A percentile compares a stretch with the other conserved stretches of the same genome.
These are phyloP conservation scores for Lasioglossum leucozonium DNA, from an alignment of 2,888 invertebrate species.

Conservation along the genomic window DNA sequence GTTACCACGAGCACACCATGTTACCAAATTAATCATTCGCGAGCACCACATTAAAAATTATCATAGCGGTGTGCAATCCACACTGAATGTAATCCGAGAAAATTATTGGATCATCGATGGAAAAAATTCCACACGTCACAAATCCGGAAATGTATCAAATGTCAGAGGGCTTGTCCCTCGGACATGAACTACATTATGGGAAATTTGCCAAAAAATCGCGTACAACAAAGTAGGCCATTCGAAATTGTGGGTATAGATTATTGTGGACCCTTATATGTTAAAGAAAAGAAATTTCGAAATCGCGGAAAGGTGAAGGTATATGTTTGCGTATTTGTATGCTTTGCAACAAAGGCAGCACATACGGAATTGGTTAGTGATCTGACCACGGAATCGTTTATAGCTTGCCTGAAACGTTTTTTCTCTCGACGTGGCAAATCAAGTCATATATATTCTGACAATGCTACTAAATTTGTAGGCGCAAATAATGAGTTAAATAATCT, in stretches of 20 bases:
- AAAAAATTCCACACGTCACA: background rate
- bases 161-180: background rate
- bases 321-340: slow-evolving; percentile 10
- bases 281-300: slow-evolving; percentile 19
- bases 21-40: slow-evolving; percentile 5
- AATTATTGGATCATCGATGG: background rate
- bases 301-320: slow-evolving; percentile 10
- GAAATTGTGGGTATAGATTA: background rate
- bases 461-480: too few relatives aligned
- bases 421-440: slow-evolving; percentile 74
- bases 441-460: slow-evolving; percentile 52
- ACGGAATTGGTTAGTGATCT: slow-evolving; percentile 16
- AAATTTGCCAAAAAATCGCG: slow-evolving; percentile 4
- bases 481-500: slow-evolving; percentile 74
- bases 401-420: slow-evolving; percentile 67
- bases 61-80: background rate
- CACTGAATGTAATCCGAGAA: background rate
- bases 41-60: background rate
- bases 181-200: background rate
- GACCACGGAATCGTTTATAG: slow-evolving; percentile 52
- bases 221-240: background rate
- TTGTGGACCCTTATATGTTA: slow-evolving; percentile 20
- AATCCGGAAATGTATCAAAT: background rate
- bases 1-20: background rate
- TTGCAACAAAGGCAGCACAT: slow-evolving; percentile 11